Evolutionary conservation across 1,140 invertebrate species (phyloP).

Genomic region (Lordiphosa clarofinis): DNA sequence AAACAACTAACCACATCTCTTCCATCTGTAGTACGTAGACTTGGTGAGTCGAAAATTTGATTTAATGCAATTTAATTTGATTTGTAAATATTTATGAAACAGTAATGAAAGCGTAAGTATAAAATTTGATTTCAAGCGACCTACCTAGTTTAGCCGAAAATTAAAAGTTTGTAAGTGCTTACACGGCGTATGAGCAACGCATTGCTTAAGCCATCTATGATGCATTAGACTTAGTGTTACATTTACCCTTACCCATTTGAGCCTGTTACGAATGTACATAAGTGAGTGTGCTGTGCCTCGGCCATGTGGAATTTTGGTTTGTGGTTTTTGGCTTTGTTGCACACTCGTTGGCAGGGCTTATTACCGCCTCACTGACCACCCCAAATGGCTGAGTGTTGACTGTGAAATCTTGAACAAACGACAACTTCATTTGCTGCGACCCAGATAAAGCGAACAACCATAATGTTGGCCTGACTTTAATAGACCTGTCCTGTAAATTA

Average conservation of each 20-base stretch:
- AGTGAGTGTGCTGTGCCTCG: slow-evolving; percentile 1
- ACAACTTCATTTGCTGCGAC: slow-evolving; percentile 53
- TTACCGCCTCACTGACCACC: no score
- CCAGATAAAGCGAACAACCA: slow-evolving; percentile 35
- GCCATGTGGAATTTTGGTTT: slow-evolving; percentile 20
- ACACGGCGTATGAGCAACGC: slow-evolving; percentile 41
- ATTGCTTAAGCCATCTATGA: not conserved
- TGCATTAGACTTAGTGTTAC: slow-evolving; percentile 27
- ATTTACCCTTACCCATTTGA: slow-evolving; percentile 21
- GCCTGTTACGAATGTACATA: not conserved
- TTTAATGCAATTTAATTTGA: slow-evolving; percentile 11
- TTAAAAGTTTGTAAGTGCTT: slow-evolving; percentile 52
- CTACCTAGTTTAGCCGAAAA: slow-evolving; percentile 54
- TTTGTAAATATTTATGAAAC: slow-evolving; percentile 1
- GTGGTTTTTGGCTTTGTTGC: slow-evolving; percentile 7
- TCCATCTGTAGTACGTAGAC: slow-evolving; percentile 75
- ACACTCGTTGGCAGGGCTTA: no score
- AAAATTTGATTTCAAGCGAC: slow-evolving; percentile 41
- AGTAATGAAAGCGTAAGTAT: slow-evolving; percentile 45
- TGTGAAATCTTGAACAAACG: slow-evolving; percentile 24
- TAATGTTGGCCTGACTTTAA: slow-evolving; percentile 59
- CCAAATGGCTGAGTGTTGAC: slow-evolving; percentile 2
- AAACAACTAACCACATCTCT: slow-evolving; percentile 49
- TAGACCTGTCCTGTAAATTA: slow-evolving; percentile 7
- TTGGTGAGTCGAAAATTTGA: slow-evolving; percentile 58